Conservation (phyloP, 2,797 vertebrate species). For the Vireo griseus region DNA sequence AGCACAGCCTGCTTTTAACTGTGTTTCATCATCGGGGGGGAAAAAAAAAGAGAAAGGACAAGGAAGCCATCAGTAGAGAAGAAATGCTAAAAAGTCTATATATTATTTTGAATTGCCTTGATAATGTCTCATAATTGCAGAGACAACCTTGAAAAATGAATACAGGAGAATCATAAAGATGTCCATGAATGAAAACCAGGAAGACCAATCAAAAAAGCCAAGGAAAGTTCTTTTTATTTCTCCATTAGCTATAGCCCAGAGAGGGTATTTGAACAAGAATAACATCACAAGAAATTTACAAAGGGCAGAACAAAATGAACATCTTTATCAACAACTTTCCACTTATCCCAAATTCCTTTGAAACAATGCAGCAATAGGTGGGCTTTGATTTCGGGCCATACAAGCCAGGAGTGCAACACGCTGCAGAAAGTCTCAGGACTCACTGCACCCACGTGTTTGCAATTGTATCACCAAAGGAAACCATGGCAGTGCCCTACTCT, state of each 20-base stretch:
- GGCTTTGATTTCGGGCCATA: not conserved
- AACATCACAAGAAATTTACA: slow-evolving; percentile 26
- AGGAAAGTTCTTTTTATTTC: slow-evolving; percentile 24
- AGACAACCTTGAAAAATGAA: slow-evolving; percentile 71
- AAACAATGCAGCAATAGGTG: not conserved
- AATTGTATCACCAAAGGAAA: not conserved
- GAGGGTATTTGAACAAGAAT: slow-evolving; percentile 45
- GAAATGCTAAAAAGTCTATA: slow-evolving; percentile 72
- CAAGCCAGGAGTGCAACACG: not conserved
- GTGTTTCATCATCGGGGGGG: not conserved
- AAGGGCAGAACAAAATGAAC: not conserved
- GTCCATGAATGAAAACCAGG: slow-evolving; percentile 60
- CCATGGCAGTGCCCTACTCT: not conserved
- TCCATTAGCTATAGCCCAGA: slow-evolving; percentile 42
- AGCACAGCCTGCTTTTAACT: not conserved
- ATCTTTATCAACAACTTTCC: not conserved
- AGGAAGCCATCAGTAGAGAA: slow-evolving; percentile 63
- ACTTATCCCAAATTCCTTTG: not conserved
- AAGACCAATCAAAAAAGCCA: slow-evolving; percentile 57
- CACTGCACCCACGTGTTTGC: rapidly evolving
- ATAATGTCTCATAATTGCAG: slow-evolving; percentile 70
- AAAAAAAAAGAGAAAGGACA: slow-evolving; percentile 63
- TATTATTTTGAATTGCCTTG: slow-evolving; percentile 74
- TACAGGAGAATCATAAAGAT: slow-evolving; percentile 65
- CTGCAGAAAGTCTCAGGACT: not conserved